Base-by-base conservation (phyloP, 2,888 invertebrate genomes). In the Adela reaumurella region DNA sequence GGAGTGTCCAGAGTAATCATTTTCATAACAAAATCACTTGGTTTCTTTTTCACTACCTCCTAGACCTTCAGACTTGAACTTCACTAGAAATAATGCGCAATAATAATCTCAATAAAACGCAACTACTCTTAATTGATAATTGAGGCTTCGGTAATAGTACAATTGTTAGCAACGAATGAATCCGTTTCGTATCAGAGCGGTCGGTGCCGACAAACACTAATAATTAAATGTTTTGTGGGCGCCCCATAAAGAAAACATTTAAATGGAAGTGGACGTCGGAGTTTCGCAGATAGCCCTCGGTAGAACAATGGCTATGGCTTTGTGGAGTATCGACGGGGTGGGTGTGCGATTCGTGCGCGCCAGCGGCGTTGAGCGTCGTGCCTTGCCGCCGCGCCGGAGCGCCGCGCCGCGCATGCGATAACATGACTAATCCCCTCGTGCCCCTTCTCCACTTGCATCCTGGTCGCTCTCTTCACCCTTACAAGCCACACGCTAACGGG, bases 301-400 rank as follows among this genome's bases (percentile, higher is more conserved):
- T 35, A 35, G 35, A 35, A 35, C 35, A 35, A 35, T 35, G n/a
- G 35, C 14, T 4, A 8, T 35, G 11, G 35, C 14, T 8, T 14
- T 8, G n/a, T n/a, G n/a, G n/a, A n/a, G n/a, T n/a, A n/a, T n/a
- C n/a, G 35, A 35, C 3, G 14, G 35, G 11, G 6, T 3, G 35
- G 35, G 35, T 14, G n/a, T 8, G 35, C 14, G 35, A 14, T 3
- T 63, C 70, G 70, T 71, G 69, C 62, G 62, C 58, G 70, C 70
- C 70, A 64, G 61, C 62, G 67, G 70, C 67, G 54, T 52, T 54
- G 61, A 52, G 57, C 8, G 47, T 42, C n/a, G n/a, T 61, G 63
- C 64, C 64, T 64, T 64, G 64, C 65, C 64, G 60, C n/a, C 67
- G 63, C 62, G 62, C 60, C 58, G 56, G 58, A 60, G 44, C 44